Evolutionary conservation across 2,113 vertebrate genomes (phyloP).

Genomic region (Pithys albifrons): DNA sequence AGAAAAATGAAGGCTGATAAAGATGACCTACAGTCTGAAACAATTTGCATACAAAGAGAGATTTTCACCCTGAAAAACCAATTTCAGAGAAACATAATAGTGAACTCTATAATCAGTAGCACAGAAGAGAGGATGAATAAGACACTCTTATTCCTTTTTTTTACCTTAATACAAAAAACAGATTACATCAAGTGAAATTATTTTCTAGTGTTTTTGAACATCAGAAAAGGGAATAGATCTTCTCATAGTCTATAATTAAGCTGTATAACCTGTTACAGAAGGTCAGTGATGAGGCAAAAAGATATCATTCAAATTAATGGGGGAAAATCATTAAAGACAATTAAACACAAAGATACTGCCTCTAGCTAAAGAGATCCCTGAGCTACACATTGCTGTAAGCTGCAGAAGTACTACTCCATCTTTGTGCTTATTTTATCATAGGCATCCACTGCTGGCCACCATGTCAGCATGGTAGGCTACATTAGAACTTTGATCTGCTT

Average conservation of each 20-base stretch:
- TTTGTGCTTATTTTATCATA: fast-evolving
- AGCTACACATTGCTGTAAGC: not conserved
- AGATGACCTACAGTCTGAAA: not conserved
- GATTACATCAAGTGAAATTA: not conserved
- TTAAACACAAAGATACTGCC: not conserved
- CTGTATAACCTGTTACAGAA: not conserved
- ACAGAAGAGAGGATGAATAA: not conserved
- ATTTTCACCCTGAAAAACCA: constrained; percentile 13
- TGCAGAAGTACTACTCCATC: not conserved
- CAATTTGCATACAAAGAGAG: not conserved
- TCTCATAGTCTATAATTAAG: not conserved
- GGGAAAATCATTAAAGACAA: not conserved
- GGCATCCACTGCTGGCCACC: not conserved
- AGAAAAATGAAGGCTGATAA: not conserved
- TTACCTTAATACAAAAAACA: not conserved
- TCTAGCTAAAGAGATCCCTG: not conserved
- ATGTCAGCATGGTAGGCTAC: not conserved
- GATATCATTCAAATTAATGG: not conserved
- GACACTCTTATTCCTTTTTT: not conserved
- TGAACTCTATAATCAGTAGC: not conserved
- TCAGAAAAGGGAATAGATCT: not conserved
- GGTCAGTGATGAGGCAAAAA: not conserved
- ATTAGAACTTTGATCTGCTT: not conserved
- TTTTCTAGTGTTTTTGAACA: not conserved
- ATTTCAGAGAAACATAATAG: not conserved